A percentile compares a stretch with the other conserved stretches of the same genome.
These are phyloP conservation scores for Mungos mungo DNA, from an alignment of 2,113 vertebrate species.

Conservation along the genomic window DNA sequence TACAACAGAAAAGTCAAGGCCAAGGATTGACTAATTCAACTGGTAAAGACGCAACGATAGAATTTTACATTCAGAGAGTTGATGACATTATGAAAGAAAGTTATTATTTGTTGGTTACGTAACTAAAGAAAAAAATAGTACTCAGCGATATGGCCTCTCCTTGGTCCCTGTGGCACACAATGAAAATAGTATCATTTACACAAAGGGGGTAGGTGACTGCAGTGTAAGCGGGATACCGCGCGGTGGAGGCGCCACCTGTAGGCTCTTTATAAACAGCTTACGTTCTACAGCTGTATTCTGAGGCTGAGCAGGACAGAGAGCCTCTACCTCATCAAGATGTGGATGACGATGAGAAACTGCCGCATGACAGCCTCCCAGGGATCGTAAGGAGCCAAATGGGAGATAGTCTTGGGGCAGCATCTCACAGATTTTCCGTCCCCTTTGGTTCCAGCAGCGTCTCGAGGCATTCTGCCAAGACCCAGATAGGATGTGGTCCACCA, in stretches of 20 bases:
- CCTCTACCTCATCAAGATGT: background rate
- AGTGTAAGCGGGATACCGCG: background rate
- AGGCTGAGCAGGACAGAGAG: background rate
- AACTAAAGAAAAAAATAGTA: background rate
- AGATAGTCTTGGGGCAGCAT: background rate
- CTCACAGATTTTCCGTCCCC: background rate
- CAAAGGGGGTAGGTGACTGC: no score
- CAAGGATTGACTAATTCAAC: background rate
- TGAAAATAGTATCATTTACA: background rate
- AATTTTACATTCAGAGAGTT: background rate
- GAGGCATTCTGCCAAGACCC: background rate
- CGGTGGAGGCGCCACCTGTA: background rate
- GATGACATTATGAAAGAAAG: background rate
- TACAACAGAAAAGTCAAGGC: background rate
- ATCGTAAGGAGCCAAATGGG: background rate
- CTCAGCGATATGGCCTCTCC: background rate
- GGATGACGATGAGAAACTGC: background rate
- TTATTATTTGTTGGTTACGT: background rate
- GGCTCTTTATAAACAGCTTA: background rate
- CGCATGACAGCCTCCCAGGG: background rate
- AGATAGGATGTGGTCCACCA: background rate
- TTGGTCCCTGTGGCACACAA: background rate
- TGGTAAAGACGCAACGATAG: background rate
- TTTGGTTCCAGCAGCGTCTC: background rate
- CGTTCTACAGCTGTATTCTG: background rate